phyloP scores from a whole-genome alignment of 2,797 vertebrate species.

The Arrhamphus sclerolepis region DNA sequence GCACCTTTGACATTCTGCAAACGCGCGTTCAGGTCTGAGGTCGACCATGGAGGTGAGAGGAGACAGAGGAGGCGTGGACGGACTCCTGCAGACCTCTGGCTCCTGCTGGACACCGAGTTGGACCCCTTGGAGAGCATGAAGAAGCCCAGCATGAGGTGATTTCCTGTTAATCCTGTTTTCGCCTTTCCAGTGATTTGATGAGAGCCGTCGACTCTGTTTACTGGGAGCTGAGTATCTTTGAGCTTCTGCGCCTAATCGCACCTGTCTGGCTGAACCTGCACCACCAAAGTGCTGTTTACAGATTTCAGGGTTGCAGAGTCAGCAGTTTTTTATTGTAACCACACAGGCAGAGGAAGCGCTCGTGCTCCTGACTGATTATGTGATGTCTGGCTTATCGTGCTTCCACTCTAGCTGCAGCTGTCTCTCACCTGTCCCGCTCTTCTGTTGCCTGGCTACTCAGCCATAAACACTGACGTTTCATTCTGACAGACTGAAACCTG shows the following conservation, averaged over 20 bases:
- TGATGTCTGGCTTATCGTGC: neutral
- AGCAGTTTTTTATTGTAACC: slow-evolving; percentile 32
- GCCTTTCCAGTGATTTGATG: neutral
- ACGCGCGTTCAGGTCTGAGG: slow-evolving; percentile 56
- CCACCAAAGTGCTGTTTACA: slow-evolving; percentile 44
- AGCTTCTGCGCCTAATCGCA: neutral
- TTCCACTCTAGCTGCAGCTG: neutral
- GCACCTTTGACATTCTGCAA: neutral
- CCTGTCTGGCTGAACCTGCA: slow-evolving; percentile 11
- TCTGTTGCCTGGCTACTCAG: slow-evolving; percentile 6
- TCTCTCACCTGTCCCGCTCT: neutral
- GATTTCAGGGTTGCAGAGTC: slow-evolving; percentile 28
- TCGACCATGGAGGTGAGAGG: slow-evolving; percentile 67
- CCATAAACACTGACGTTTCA: slow-evolving; percentile 34
- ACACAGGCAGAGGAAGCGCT: neutral
- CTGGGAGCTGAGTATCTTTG: neutral
- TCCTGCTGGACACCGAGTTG: slow-evolving; percentile 55
- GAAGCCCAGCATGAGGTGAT: slow-evolving; percentile 68
- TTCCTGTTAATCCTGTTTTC: neutral
- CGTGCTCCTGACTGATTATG: neutral
- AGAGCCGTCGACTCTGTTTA: neutral
- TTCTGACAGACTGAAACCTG: slow-evolving; percentile 82
- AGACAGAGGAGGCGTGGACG: slow-evolving; percentile 57
- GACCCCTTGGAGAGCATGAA: slow-evolving; percentile 61
- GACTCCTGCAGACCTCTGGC: slow-evolving; percentile 51